phyloP scores from a whole-genome alignment of 1,140 invertebrate genomes.

The Hyles euphorbiae region DNA sequence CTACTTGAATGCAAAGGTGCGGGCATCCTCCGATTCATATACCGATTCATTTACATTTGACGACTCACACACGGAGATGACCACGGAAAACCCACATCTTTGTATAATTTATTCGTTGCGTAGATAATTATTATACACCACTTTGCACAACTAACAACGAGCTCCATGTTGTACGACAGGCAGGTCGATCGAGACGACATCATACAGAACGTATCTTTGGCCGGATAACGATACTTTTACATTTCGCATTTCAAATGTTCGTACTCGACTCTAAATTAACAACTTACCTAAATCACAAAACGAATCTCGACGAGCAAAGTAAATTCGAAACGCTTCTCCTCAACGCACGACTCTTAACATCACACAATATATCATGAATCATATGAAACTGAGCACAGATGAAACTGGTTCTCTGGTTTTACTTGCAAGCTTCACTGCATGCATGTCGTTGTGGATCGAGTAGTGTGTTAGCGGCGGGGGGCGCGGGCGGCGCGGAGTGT shows the following conservation, averaged over 20 bases:
- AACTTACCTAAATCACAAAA: constrained; percentile 68
- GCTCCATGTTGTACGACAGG: constrained; percentile 43
- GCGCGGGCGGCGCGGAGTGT: constrained; percentile 17
- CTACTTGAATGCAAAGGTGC: constrained; percentile 69
- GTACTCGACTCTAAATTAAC: constrained; percentile 63
- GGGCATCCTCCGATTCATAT: constrained; percentile 50
- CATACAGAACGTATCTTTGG: constrained; percentile 39
- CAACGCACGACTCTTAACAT: constrained; percentile 75
- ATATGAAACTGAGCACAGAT: constrained; percentile 74
- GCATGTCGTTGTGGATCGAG: constrained; percentile 67
- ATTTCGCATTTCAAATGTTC: constrained; percentile 65
- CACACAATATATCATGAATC: constrained; percentile 73
- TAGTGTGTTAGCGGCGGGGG: constrained; percentile 53
- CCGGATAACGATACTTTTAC: constrained; percentile 52
- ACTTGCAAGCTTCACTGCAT: constrained; percentile 74
- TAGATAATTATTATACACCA: constrained; percentile 64
- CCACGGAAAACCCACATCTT: constrained; percentile 71
- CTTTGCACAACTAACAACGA: constrained; percentile 69
- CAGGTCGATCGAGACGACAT: constrained; percentile 42
- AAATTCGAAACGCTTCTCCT: constrained; percentile 76
- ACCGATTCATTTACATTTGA: constrained; percentile 29
- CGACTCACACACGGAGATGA: constrained; percentile 44
- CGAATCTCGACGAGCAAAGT: constrained; percentile 59
- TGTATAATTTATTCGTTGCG: constrained; percentile 64
- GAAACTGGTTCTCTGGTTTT: constrained; percentile 72